A percentile compares a stretch with the other conserved stretches of the same genome.
These are phyloP conservation scores for Machimus atricapillus DNA, from an alignment of 2,888 invertebrate genomes.

Conservation along the genomic window DNA sequence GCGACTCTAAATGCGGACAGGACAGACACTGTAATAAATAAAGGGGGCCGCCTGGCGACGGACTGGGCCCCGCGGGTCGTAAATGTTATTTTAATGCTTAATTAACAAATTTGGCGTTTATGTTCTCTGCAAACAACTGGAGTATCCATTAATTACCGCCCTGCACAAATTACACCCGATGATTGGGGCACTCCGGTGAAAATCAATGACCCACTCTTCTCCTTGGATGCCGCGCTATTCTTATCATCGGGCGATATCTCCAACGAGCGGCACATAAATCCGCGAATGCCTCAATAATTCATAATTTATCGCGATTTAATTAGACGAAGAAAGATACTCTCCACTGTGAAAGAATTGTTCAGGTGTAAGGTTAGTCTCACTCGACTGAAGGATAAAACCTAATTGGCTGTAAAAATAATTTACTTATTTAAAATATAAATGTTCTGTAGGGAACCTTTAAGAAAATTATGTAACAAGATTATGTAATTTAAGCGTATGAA, in stretches of 20 bases:
- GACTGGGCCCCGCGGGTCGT: neutral
- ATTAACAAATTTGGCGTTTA: neutral
- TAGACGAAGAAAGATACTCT: neutral
- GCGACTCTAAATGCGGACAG: neutral
- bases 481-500: too few species aligned
- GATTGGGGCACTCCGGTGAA: neutral
- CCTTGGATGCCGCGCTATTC: neutral
- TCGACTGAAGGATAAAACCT: neutral
- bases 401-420: neutral
- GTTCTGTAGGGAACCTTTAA: neutral
- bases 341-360: neutral
- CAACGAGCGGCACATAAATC: neutral
- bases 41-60: neutral
- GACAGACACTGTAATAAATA: neutral
- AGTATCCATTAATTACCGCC: neutral
- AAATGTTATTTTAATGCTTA: neutral
- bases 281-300: neutral
- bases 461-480: neutral
- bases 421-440: neutral
- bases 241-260: neutral
- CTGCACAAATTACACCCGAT: neutral
- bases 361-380: neutral
- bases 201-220: neutral
- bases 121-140: neutral
- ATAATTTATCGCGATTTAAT: neutral